Percentiles rank a stretch among this genome's conserved stretches.
Conservation (phyloP, 2,113 vertebrate genomes). For the Notarius lentiginosus region DNA sequence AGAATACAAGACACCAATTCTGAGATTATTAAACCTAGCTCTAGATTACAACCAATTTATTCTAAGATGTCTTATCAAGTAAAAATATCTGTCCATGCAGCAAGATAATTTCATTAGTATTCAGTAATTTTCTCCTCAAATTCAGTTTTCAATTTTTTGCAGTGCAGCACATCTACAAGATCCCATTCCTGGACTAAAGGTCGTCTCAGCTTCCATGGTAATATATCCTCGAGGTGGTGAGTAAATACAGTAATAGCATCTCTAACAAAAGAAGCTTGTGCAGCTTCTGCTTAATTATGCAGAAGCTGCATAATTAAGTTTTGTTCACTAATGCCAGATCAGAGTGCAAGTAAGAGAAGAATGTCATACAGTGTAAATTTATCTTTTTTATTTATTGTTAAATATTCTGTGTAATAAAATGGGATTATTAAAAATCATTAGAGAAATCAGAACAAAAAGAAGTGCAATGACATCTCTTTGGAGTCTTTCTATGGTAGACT, state of each 20-base stretch:
- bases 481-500: not conserved
- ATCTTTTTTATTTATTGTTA: too few species aligned
- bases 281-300: too few species aligned
- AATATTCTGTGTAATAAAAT: too few species aligned
- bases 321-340: not conserved
- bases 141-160: too few species aligned
- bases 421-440: not conserved
- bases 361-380: not conserved
- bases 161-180: not conserved
- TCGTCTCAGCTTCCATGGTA: constrained; percentile 55
- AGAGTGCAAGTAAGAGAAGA: not conserved
- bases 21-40: too few species aligned
- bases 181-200: constrained; percentile 36
- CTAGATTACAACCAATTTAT: too few species aligned
- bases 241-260: constrained; percentile 36
- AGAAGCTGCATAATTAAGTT: not conserved
- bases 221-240: constrained; percentile 38
- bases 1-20: too few species aligned
- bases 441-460: not conserved
- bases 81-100: too few species aligned
- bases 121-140: too few species aligned
- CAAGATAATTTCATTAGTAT: too few species aligned
- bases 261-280: constrained; percentile 25
- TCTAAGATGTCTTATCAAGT: too few species aligned
- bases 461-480: not conserved